A percentile compares a stretch with the other conserved stretches of the same genome.
Evolutionary conservation across 2,113 vertebrate species (phyloP).

Genomic region (Myodes glareolus): DNA sequence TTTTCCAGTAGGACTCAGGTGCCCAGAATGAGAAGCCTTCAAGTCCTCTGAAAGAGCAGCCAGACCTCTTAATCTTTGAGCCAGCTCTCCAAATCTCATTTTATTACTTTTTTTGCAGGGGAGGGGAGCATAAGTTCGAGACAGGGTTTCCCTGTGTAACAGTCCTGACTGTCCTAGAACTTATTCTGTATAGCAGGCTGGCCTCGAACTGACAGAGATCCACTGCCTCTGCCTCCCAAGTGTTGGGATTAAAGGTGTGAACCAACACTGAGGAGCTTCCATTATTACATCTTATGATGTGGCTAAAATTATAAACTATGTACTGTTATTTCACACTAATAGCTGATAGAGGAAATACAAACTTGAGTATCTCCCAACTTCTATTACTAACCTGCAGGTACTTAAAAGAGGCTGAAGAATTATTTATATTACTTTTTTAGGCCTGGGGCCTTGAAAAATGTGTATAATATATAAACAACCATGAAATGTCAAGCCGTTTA

Average conservation of each 20-base stretch:
- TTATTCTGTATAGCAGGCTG: no score
- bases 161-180: no score
- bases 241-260: no score
- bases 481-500: conserved; percentile 52
- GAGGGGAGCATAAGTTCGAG: no score
- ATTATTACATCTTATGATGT: background rate
- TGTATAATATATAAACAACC: conserved; percentile 23
- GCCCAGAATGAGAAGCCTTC: background rate
- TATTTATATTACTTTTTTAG: conserved; percentile 48
- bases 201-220: no score
- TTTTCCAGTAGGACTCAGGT: background rate
- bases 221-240: no score
- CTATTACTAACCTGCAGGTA: background rate
- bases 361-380: conserved; percentile 41
- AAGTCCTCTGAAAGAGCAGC: no score
- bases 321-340: background rate
- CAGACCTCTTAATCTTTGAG: background rate
- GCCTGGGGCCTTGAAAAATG: conserved; percentile 5
- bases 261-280: no score
- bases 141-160: no score
- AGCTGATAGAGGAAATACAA: background rate
- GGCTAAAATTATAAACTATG: background rate
- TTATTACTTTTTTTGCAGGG: background rate
- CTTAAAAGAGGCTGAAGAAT: conserved; percentile 14
- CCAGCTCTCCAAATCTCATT: background rate